phyloP scores from a whole-genome alignment of 2,888 invertebrate genomes.

The Neria commutata region DNA sequence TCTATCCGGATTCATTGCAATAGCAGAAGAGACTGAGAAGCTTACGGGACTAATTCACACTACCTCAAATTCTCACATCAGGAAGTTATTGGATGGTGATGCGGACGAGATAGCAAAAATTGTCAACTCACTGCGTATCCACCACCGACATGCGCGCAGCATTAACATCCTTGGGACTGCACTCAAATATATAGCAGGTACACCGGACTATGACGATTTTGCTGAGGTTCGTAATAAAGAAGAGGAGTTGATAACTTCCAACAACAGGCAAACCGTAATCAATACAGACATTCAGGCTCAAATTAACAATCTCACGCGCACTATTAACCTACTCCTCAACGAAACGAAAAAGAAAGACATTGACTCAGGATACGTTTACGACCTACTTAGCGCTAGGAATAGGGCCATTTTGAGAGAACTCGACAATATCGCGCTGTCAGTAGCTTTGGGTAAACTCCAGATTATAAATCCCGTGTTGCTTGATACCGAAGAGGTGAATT shows the following conservation, averaged over 20 bases:
- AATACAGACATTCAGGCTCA: conserved; percentile 14
- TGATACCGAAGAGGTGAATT: conserved; percentile 9
- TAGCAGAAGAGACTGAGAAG: too few relatives aligned
- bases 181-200: conserved; percentile 18
- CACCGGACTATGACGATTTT: conserved; percentile 15
- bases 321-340: conserved; percentile 3
- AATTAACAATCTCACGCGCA: conserved; percentile 14
- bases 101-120: too few relatives aligned
- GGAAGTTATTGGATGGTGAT: too few relatives aligned
- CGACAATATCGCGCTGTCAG: conserved; percentile 4
- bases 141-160: conserved; percentile 17
- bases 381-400: conserved; percentile 7
- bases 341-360: conserved; percentile 6
- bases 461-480: conserved; percentile 10
- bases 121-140: conserved; percentile 1
- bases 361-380: conserved; percentile 8
- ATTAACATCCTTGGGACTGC: conserved; percentile 21
- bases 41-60: too few relatives aligned
- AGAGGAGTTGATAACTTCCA: conserved; percentile 4
- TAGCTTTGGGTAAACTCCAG: conserved; percentile 11
- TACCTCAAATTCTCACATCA: too few relatives aligned
- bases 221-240: background rate
- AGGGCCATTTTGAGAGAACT: conserved; percentile 4
- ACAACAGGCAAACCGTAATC: conserved; percentile 9
- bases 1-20: too few relatives aligned